Evolutionary conservation across 1,140 invertebrate genomes (phyloP), one percentile per base, ranked within the genome.

Genomic region (Euura lappo): DNA sequence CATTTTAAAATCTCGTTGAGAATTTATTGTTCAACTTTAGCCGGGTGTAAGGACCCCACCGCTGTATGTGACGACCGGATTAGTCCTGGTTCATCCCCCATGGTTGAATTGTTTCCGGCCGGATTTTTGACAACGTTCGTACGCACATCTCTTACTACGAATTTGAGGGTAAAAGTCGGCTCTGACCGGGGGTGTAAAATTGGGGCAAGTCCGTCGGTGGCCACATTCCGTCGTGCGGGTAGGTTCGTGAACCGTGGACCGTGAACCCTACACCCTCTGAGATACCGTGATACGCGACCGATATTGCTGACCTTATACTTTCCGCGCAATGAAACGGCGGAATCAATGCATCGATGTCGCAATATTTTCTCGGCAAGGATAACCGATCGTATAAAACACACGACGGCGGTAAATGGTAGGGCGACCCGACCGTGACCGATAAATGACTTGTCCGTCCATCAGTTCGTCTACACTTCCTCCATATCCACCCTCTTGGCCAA

Each of bases 271-370:
- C 51, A n/a, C 28, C 28, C 28, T 28, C 28, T 60, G 13, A 60
- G 51, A 60, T 60, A 60, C 13, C 4, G 51, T 60, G 51, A 60
- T 60, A 60, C 51, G 51, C 51, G 51, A 60, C 51, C 51, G 51
- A 60, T 60, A 60, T 60, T 60, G 51, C 51, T 60, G 51, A 60
- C 51, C 51, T 60, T 60, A 60, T 60, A 60, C 51, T 60, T 60
- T 60, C 51, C 51, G 51, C 51, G 51, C 51, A 60, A 60, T 60
- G 13, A 60, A 60, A 60, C 51, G 51, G 51, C 28, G 13, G 6
- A 60, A 60, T 60, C 51, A 60, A 60, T 60, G 51, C 51, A 60
- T 60, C 51, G 51, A 60, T n/a, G 51, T 60, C 51, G 51, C 13
- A 60, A 60, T 60, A 60, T 60, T 60, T 60, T 60, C 51, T 60